Conservation (phyloP, 2,113 vertebrate genomes). For the Rhodinocichla rosea region DNA sequence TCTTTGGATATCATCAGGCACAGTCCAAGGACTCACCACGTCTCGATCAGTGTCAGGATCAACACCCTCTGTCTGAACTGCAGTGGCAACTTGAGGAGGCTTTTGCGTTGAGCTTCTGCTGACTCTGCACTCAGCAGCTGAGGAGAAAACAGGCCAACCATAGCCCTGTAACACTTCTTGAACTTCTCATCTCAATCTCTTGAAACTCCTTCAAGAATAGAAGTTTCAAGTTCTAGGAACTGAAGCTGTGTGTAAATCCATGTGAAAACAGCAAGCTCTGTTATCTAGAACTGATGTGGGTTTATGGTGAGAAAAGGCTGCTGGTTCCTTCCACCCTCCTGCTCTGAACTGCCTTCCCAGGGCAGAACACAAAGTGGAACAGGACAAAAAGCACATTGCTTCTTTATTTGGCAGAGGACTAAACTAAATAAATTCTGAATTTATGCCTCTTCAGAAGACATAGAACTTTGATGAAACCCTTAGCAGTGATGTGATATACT, state of each 20-base stretch:
- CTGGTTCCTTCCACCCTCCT: not conserved
- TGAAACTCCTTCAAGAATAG: not conserved
- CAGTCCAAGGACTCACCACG: constrained; percentile 70
- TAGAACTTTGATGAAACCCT: not conserved
- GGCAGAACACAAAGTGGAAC: not conserved
- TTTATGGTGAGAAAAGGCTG: not conserved
- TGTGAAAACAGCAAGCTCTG: not conserved
- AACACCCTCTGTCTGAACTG: not conserved
- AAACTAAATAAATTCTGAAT: not conserved
- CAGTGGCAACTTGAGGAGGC: not conserved
- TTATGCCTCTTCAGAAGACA: not conserved
- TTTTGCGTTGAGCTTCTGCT: not conserved
- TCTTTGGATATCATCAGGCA: constrained; percentile 64
- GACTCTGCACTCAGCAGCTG: constrained; percentile 29
- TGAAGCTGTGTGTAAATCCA: not conserved
- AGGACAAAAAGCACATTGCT: not conserved
- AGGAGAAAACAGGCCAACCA: not conserved
- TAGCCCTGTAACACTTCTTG: not conserved
- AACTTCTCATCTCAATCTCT: not conserved
- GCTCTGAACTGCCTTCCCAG: not conserved
- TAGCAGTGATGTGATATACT: not conserved
- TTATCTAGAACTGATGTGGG: not conserved
- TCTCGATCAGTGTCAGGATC: constrained; percentile 56
- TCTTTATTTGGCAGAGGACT: not conserved
- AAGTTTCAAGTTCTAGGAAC: not conserved